phyloP scores from a whole-genome alignment of 35 echinoderm and acorn worm species.

The Ophioderma brevispina region DNA sequence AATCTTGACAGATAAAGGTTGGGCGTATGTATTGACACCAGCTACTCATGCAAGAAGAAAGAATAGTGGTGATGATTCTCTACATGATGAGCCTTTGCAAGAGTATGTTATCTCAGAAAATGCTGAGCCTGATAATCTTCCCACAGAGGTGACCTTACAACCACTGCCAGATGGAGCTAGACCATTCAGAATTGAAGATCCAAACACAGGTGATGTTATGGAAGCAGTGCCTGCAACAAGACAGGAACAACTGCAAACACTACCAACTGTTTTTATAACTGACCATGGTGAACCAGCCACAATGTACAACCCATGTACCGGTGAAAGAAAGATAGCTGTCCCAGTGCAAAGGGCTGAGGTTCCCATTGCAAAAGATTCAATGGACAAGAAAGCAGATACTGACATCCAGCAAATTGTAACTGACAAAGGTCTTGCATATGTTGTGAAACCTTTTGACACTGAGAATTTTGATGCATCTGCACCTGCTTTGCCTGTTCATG shows the following conservation, averaged over 20 bases:
- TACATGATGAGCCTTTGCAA: background rate
- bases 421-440: conserved; percentile 61
- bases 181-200: conserved; percentile 31
- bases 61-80: background rate
- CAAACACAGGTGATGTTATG: conserved; percentile 54
- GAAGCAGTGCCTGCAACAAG: conserved; percentile 48
- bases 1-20: background rate
- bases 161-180: background rate
- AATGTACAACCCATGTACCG: conserved; percentile 5
- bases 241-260: conserved; percentile 44
- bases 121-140: background rate
- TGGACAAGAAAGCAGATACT: background rate
- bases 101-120: conserved; percentile 6
- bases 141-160: background rate
- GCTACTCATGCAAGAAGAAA: no score
- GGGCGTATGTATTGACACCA: background rate
- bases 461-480: background rate
- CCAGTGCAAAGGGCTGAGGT: background rate
- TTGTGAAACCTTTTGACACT: conserved; percentile 43
- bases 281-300: conserved; percentile 13
- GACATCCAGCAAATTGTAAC: conserved; percentile 35
- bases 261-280: conserved; percentile 38
- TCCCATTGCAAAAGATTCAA: background rate
- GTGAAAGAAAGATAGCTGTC: background rate
- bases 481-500: background rate